Evolutionary conservation across 23 tunicate genomes (phyloP).

Genomic region (Ciona savignyi): DNA sequence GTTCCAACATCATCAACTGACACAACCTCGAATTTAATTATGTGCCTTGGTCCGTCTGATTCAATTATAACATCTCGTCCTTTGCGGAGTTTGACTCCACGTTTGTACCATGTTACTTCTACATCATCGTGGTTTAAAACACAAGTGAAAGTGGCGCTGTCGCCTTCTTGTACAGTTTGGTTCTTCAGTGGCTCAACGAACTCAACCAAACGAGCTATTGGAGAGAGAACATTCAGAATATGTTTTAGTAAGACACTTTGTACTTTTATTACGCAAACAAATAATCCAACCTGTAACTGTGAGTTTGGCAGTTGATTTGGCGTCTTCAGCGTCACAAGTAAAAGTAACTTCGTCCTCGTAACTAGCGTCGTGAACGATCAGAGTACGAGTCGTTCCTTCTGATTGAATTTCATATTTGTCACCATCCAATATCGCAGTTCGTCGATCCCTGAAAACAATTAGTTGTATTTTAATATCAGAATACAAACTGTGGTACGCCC

Average conservation of each 20-base stretch:
- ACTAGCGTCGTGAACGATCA: slow-evolving; percentile 35
- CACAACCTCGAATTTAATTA: slow-evolving; percentile 26
- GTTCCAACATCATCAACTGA: slow-evolving; percentile 27
- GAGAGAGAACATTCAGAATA: no score
- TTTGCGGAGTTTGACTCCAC: slow-evolving; percentile 45
- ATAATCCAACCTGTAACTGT: slow-evolving; percentile 48
- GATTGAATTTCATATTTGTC: slow-evolving; percentile 45
- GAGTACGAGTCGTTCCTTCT: slow-evolving; percentile 38
- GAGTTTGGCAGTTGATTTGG: slow-evolving; percentile 55
- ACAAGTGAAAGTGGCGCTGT: slow-evolving; percentile 46
- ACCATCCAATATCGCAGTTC: slow-evolving; percentile 5
- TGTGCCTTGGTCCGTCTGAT: slow-evolving; percentile 38
- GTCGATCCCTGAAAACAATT: slow-evolving; percentile 21
- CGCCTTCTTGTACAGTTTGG: slow-evolving; percentile 20
- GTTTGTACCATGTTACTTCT: slow-evolving; percentile 67
- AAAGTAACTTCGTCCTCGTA: slow-evolving; percentile 70
- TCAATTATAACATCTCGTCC: slow-evolving; percentile 32
- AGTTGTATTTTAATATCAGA: background rate
- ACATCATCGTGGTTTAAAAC: slow-evolving; percentile 64
- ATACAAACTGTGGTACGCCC: background rate
- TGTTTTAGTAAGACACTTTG: no score
- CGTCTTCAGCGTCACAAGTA: slow-evolving; percentile 58
- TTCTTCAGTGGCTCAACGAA: slow-evolving; percentile 51
- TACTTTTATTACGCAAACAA: no score
- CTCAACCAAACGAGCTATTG: slow-evolving; percentile 69